phyloP scores from a whole-genome alignment of 2,888 invertebrate genomes.

The Branchinecta sandiegonensis region DNA sequence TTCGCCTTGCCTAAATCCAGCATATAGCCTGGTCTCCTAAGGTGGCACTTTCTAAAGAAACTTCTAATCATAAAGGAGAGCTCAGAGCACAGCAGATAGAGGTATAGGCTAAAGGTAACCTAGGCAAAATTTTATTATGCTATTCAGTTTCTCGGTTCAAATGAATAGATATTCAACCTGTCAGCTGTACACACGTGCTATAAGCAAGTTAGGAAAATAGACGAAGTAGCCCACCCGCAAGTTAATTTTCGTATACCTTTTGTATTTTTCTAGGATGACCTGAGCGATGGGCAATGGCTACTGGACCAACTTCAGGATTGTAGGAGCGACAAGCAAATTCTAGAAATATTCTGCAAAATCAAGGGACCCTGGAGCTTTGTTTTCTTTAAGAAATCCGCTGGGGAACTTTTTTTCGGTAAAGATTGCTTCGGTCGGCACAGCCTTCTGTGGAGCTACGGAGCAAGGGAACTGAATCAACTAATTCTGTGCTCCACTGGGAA shows the following conservation, averaged over 20 bases:
- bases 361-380: conserved; percentile 75
- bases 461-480: conserved; percentile 23
- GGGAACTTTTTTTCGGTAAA: conserved; percentile 60
- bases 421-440: conserved; percentile 76
- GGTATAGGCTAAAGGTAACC: too few relatives aligned
- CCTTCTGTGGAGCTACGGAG: conserved; percentile 42
- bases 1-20: too few relatives aligned
- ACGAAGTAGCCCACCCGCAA: too few relatives aligned
- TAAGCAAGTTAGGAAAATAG: too few relatives aligned
- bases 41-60: too few relatives aligned
- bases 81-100: too few relatives aligned
- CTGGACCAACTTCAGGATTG: conserved; percentile 23
- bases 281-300: conserved; percentile 26
- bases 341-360: conserved; percentile 42
- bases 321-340: conserved; percentile 29
- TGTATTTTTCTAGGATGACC: conserved; percentile 4
- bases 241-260: not conserved
- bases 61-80: too few relatives aligned
- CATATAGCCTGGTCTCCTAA: too few relatives aligned
- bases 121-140: too few relatives aligned
- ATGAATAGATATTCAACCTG: too few relatives aligned
- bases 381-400: conserved; percentile 47
- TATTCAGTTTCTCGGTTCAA: too few relatives aligned
- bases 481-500: conserved; percentile 31
- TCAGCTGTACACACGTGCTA: too few relatives aligned